Evolutionary conservation across 2,113 vertebrate genomes (phyloP), one percentile per base, ranked within the genome.

Genomic region (Pongo abelii): DNA sequence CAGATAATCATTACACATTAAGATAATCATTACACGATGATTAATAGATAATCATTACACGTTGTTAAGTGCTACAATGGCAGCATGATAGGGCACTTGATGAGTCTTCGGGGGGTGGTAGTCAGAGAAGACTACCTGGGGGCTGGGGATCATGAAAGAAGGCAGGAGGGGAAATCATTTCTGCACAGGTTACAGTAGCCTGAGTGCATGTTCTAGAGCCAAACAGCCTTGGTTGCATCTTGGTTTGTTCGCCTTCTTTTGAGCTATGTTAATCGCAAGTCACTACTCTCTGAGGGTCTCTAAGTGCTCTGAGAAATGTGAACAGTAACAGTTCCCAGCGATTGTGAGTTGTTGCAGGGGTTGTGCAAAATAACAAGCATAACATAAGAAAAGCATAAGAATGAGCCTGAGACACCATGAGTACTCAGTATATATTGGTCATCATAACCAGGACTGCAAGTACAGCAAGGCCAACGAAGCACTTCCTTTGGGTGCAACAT

Each of bases 11-110:
- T 20, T 52, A 40, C 3, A 4, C 7, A n/a, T 61, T 61, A 61
- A 61, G 59, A 27, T 61, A 61, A 74, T 74, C 38, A 38, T 74
- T 74, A 74, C 38, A 13, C 12, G 1, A 61, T 61, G 59, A 61
- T 61, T 25, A 61, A 61, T 61, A 52, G 52, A 52, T 52, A 30
- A 74, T 74, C 70, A 38, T 74, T 40, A 74, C 70, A 13, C 9
- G 2, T 25, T 30, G 25, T 27, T 11, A 10, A 5, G n/a, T 2
- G 7, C 18, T 3, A 12, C 1, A 40, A 25, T 0, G 0, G 75
- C 55, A 10, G 27, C 69, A 20, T 18, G 32, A 22, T 0, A 27
- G 57, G 35, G 27, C 14, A 17, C 32, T 11, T 8, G 13, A 8
- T 61, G 48, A 81, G 57, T 55, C 74, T 50, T 3, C 18, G 2